These are phyloP conservation scores for Sarcophaga bullata DNA, from an alignment of 1,140 invertebrate genomes.

Conservation along the genomic window DNA sequence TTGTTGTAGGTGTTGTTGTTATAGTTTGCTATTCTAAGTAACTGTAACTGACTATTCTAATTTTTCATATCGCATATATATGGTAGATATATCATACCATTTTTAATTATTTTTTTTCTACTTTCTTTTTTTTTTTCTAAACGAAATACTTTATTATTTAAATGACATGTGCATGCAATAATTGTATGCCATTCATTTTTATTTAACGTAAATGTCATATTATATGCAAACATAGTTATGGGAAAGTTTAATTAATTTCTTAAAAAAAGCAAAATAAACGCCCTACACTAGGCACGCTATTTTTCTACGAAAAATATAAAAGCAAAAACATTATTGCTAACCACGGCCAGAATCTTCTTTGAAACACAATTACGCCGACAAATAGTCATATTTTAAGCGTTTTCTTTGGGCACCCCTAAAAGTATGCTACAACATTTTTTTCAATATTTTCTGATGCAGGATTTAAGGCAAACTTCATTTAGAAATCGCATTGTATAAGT, in stretches of 20 bases:
- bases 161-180: constrained; percentile 38
- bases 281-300: not conserved
- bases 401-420: too few species aligned
- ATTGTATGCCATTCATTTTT: constrained; percentile 10
- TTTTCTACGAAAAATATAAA: not conserved
- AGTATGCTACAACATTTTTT: too few species aligned
- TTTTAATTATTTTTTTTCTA: not conserved
- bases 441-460: too few species aligned
- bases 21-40: not conserved
- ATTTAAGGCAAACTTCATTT: too few species aligned
- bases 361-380: too few species aligned
- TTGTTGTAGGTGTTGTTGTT: not conserved
- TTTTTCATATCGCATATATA: not conserved
- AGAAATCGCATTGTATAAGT: too few species aligned
- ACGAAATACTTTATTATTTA: constrained; percentile 40
- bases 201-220: not conserved
- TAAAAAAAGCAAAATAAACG: not conserved
- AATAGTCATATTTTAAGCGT: too few species aligned
- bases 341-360: not conserved
- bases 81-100: too few species aligned
- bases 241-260: not conserved
- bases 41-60: constrained; percentile 26
- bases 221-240: too few species aligned
- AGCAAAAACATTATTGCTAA: not conserved
- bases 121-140: constrained; percentile 31